Percentiles rank a stretch among this genome's conserved stretches.
phyloP scores from a whole-genome alignment of 2,113 vertebrate genomes.

The Kryptolebias marmoratus region DNA sequence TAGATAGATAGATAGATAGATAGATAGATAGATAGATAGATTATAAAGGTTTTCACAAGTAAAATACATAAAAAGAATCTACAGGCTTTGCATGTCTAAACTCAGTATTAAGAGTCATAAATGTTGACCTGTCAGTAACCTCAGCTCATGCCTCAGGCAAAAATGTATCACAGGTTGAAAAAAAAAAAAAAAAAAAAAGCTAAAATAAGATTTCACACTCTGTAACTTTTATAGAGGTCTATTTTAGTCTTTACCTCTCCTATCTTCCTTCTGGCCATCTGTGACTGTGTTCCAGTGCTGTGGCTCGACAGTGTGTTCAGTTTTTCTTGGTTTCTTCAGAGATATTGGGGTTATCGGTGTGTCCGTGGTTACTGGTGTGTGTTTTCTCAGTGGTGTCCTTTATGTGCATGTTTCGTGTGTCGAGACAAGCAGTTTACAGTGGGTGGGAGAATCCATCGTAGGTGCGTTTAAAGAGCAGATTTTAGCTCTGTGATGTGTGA shows the following conservation, averaged over 20 bases:
- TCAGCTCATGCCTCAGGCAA: constrained; percentile 1
- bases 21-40: no score
- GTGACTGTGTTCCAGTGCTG: constrained; percentile 37
- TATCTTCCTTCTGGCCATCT: constrained; percentile 53
- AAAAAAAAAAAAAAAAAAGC: constrained; percentile 7
- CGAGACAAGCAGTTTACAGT: constrained; percentile 31
- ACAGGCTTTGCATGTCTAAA: not conserved
- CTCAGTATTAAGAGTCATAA: not conserved
- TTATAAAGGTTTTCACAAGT: not conserved
- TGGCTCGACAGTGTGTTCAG: constrained; percentile 38
- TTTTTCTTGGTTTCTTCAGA: constrained; percentile 35
- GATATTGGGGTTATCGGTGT: constrained; percentile 29
- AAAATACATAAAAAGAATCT: not conserved
- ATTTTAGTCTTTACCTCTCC: constrained; percentile 37
- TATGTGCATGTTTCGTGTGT: constrained; percentile 51
- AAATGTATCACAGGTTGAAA: constrained; percentile 8
- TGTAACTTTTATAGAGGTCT: constrained; percentile 7
- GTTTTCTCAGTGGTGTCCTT: constrained; percentile 48
- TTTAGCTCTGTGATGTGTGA: constrained; percentile 19
- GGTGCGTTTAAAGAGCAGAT: constrained; percentile 1
- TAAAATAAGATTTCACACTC: constrained; percentile 18
- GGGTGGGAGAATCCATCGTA: constrained; percentile 14
- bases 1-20: no score
- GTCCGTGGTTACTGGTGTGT: constrained; percentile 14
- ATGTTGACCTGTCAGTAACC: constrained; percentile 1